Base-by-base conservation (phyloP, 1,140 invertebrate species). In the Hermatobates lingyangjiaoensis region DNA sequence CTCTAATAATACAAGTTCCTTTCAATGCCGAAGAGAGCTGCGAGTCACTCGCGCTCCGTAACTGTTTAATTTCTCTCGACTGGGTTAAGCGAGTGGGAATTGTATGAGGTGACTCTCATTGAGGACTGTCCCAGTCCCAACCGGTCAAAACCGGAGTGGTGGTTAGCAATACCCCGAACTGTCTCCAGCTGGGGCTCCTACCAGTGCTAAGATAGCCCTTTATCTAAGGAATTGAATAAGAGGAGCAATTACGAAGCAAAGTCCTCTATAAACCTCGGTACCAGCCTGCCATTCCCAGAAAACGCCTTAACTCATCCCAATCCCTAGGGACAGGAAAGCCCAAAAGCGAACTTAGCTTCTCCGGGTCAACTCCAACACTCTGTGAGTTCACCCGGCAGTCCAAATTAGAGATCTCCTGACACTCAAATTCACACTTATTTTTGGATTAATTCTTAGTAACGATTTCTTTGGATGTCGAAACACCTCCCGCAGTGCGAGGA, bases 1-100 rank as follows among this genome's bases (percentile, higher is more conserved):
- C 38, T 62, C 51, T 10, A 71, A 52, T 66, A 71, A 44, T 51
- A 48, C n/a, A 58, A 20, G 26, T 63, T 61, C 24, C 63, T 57
- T 27, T 63, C 56, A 2, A 70, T 58, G 0, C 60, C 61, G 45
- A 57, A 61, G 15, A 68, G 39, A 5, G 70, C 48, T 10, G 63
- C 68, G 18, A 71, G 52, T 38, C 58, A 59, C 60, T 72, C 70
- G 47, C 54, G 50, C 58, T 71, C 64, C 0, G 62, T 66, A 0
- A 57, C 57, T 0, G 56, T 40, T 50, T 63, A 71, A 7, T 64
- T 63, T 28, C 34, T 45, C 59, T 71, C 68, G 2, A 48, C 5
- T 14, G 50, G 39, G 27, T 25, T 47, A 12, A 69, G 44, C 4
- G 51, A 50, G 10, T 64, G 45, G 20, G 62, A 61, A 23, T 58